Evolutionary conservation across 2,113 vertebrate genomes (phyloP).

Genomic region (Sigmodon hispidus): DNA sequence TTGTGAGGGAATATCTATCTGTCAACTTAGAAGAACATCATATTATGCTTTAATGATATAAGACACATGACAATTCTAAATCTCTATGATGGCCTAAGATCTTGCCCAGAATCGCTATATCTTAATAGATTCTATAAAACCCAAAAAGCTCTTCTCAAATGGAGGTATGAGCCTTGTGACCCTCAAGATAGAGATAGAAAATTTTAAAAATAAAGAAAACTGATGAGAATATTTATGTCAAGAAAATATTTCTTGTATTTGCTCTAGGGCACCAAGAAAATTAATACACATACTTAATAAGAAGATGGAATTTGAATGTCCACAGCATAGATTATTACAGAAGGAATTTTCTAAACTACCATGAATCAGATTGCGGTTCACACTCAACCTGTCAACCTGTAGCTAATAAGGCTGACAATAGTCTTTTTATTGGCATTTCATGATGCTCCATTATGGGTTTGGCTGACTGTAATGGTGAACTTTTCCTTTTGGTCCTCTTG

Average conservation of each 20-base stretch:
- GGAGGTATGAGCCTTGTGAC: not conserved
- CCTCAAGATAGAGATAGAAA: not conserved
- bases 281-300: not conserved
- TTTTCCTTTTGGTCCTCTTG: not conserved
- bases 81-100: not conserved
- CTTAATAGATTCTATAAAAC: not conserved
- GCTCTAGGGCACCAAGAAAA: not conserved
- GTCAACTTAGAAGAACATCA: not conserved
- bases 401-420: rapidly evolving
- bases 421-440: not conserved
- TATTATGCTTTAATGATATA: not conserved
- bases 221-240: not conserved
- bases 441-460: not conserved
- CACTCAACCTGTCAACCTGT: not conserved
- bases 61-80: not conserved
- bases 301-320: not conserved
- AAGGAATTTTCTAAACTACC: not conserved
- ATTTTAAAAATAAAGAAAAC: not conserved
- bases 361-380: not conserved
- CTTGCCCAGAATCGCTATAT: not conserved
- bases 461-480: not conserved
- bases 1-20: not conserved
- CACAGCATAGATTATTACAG: not conserved
- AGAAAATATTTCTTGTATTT: not conserved
- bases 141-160: not conserved